Conservation (phyloP, 2,888 invertebrate species). For the Cataglyphis cursor region DNA sequence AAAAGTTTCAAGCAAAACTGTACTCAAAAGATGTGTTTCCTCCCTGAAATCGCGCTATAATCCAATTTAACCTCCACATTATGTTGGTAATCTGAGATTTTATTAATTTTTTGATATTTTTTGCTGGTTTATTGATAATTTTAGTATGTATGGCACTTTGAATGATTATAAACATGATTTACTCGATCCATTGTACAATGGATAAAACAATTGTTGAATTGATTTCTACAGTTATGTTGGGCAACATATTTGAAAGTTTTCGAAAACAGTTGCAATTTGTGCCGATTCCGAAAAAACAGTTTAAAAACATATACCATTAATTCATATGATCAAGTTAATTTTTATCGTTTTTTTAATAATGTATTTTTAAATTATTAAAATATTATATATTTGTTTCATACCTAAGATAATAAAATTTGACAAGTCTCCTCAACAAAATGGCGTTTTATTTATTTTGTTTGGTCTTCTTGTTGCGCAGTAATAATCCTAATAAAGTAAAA, state of each 20-base stretch:
- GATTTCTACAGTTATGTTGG: no score
- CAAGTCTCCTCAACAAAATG: not conserved
- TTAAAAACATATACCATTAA: not conserved
- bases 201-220: not conserved
- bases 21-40: no score
- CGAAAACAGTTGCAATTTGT: not conserved
- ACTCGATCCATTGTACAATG: no score
- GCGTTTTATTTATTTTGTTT: not conserved
- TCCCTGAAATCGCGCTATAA: no score
- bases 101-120: slow-evolving; percentile 4
- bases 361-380: slow-evolving; percentile 10
- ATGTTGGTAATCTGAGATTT: not conserved
- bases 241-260: not conserved
- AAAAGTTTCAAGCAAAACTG: no score
- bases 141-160: not conserved
- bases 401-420: not conserved
- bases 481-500: no score
- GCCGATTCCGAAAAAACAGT: not conserved
- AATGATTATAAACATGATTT: not conserved
- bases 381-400: not conserved
- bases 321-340: not conserved
- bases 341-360: not conserved
- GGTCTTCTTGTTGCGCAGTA: not conserved
- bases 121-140: slow-evolving; percentile 7
- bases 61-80: not conserved